phyloP scores from a whole-genome alignment of 2,113 vertebrate genomes.

The Nibea coibor region DNA sequence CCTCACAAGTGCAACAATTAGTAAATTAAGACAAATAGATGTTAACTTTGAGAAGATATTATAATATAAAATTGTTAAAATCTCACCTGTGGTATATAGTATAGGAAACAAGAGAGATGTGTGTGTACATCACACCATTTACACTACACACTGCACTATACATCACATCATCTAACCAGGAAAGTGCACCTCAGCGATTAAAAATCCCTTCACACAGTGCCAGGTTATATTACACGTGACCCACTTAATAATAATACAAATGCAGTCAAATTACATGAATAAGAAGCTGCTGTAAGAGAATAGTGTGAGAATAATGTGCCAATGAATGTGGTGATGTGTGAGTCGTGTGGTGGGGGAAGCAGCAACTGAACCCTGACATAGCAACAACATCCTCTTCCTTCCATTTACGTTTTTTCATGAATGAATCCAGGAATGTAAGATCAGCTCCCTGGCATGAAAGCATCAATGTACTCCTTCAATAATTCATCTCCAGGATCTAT shows the following conservation, averaged over 20 bases:
- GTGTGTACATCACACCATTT: too few relatives aligned
- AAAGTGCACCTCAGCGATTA: background rate
- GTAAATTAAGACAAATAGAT: background rate
- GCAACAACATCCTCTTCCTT: slow-evolving; percentile 26
- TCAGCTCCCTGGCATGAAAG: slow-evolving; percentile 60
- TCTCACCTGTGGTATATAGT: background rate
- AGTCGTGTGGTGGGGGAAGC: background rate
- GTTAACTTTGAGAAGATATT: background rate
- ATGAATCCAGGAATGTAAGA: slow-evolving; percentile 65
- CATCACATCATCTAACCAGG: background rate
- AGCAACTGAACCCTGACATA: slow-evolving; percentile 31
- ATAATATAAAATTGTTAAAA: background rate
- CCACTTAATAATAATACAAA: too few relatives aligned
- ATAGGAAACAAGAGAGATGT: too few relatives aligned
- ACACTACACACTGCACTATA: too few relatives aligned
- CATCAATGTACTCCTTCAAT: slow-evolving; percentile 77
- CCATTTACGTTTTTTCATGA: slow-evolving; percentile 65
- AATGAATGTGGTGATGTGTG: background rate
- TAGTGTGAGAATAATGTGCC: background rate
- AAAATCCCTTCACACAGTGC: background rate
- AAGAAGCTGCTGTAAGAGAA: background rate
- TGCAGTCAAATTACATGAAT: background rate
- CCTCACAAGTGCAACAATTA: background rate
- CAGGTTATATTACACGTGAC: background rate
- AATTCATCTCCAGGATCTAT: slow-evolving; percentile 75